Base-by-base conservation (phyloP, 1,140 invertebrate genomes). In the Bactericera cockerelli region DNA sequence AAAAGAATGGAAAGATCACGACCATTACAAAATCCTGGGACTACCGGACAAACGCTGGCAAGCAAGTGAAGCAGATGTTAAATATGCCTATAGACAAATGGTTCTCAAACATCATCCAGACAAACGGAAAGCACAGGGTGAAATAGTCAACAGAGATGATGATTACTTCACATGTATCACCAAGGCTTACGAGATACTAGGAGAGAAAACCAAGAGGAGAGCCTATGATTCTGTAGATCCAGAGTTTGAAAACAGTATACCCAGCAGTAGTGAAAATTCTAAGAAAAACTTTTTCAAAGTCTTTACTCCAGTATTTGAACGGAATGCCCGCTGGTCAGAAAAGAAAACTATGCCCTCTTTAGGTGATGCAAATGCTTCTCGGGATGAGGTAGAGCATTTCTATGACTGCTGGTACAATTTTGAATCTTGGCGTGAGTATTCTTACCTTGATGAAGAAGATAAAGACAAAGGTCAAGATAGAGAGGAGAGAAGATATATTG, bases 161-260 rank as follows among this genome's bases (percentile, higher is more conserved):
- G 94, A 98, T 75, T 98, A 98, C 74, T 99, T 98, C 71, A 93
- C 93, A 0, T 98, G 94, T 70, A 98, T 99, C 67, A 98, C 94
- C n/a, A 93, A 92, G 77, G 94, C 94, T 14, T 92, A 87, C 79
- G 92, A 96, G 75, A 89, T 83, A 26, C 75, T 93, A 61, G 89
- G 93, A 0, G 90, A 83, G 65, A 77, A 84, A 13, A 69, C 77
- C 3, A 92, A 87, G 67, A 77, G 94, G 63, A 77, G 86, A 62
- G 86, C 93, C 1, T 99, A 89, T 73, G 96, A 99, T 75, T 96
- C 93, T 25, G 83, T 98, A 59, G 96, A 99, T 76, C 91, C 92
- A 3, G 78, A 83, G 63, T 95, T 98, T 72, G 92, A 95, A 70
- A 90, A 99, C 65, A 75, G 76, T 61, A 74, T 98, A 33, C 95